These are phyloP conservation scores for Larimichthys polyactis DNA, from an alignment of 2,113 vertebrate species.

Conservation along the genomic window DNA sequence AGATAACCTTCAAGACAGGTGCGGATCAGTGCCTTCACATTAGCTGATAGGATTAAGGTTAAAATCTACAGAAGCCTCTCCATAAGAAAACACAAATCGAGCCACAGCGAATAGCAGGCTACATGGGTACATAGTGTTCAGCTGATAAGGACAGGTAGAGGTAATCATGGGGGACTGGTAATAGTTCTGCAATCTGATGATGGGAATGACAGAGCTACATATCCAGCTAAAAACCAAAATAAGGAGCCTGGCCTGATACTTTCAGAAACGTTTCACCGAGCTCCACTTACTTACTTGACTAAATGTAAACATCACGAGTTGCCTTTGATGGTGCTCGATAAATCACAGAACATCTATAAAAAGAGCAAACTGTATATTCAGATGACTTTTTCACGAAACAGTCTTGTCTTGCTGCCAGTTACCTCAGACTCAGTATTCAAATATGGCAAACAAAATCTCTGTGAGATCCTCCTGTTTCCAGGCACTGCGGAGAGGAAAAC, in stretches of 20 bases:
- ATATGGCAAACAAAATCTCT: conserved; percentile 44
- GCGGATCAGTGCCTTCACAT: conserved; percentile 82
- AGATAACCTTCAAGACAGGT: conserved; percentile 85
- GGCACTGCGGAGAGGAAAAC: conserved; percentile 60
- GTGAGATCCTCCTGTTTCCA: conserved; percentile 52
- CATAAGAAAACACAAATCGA: conserved; percentile 76
- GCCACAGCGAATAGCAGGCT: conserved; percentile 59
- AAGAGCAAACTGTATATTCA: conserved; percentile 7
- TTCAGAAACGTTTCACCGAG: conserved; percentile 29
- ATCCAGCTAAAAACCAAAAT: conserved; percentile 41
- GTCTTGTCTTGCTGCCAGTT: conserved; percentile 31
- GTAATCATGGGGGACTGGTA: conserved; percentile 64
- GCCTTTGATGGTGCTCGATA: conserved; percentile 9
- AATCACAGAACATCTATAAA: conserved; percentile 7
- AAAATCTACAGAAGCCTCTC: conserved; percentile 81
- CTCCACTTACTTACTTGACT: conserved; percentile 16
- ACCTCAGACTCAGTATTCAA: conserved; percentile 28
- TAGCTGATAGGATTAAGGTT: conserved; percentile 85
- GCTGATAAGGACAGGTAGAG: conserved; percentile 67
- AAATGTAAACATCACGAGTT: conserved; percentile 39
- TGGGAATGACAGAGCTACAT: conserved; percentile 55
- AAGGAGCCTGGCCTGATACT: conserved; percentile 13
- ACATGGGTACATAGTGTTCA: conserved; percentile 67
- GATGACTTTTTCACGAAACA: neutral
- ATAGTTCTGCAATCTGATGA: conserved; percentile 68